Conservation (phyloP, 2,797 vertebrate species). For the Steatocranus sp. region DNA sequence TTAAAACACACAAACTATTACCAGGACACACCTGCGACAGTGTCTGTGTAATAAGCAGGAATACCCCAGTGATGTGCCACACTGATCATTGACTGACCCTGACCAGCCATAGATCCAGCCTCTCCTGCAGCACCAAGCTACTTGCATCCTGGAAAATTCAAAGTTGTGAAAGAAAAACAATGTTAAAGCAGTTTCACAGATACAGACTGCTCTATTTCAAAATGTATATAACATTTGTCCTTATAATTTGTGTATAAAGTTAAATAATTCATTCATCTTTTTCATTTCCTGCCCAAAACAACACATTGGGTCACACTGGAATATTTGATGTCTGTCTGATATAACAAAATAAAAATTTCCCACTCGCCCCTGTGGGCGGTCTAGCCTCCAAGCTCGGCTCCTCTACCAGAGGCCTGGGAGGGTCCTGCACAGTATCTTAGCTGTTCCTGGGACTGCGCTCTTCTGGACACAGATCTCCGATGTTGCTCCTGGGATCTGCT, state of each 20-base stretch:
- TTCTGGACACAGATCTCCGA: background rate
- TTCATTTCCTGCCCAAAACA: background rate
- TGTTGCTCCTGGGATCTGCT: background rate
- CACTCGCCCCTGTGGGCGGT: fast-evolving
- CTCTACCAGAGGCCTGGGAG: background rate
- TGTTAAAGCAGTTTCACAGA: background rate
- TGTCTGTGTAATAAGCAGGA: background rate
- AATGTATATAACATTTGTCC: background rate
- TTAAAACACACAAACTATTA: background rate
- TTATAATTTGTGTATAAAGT: background rate
- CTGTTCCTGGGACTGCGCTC: background rate
- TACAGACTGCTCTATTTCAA: background rate
- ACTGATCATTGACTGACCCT: background rate
- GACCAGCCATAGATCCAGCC: fast-evolving
- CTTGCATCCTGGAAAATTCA: background rate
- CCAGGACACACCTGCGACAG: background rate
- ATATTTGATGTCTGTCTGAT: background rate
- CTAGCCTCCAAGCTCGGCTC: background rate
- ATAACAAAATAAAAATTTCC: background rate
- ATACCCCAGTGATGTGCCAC: fast-evolving
- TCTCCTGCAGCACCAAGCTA: background rate
- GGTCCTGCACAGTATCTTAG: background rate
- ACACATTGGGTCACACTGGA: background rate
- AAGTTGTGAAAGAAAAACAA: background rate
- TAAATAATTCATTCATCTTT: background rate